Percentiles rank a stretch among this genome's conserved stretches.
phyloP scores from a whole-genome alignment of 2,797 vertebrate genomes.

The Odontamblyopus lacepedii region DNA sequence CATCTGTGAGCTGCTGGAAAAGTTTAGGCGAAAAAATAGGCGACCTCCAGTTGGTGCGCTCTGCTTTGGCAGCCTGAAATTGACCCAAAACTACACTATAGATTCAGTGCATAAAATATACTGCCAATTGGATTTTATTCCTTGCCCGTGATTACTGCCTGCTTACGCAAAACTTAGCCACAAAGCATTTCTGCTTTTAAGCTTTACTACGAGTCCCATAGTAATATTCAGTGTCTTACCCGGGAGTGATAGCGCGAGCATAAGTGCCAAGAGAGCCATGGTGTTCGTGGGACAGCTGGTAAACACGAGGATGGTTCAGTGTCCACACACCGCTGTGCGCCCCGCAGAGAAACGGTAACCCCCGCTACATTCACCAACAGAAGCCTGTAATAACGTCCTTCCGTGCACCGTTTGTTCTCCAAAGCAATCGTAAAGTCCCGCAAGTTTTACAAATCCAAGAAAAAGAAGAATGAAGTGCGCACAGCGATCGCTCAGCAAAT shows the following conservation, averaged over 20 bases:
- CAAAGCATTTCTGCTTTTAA: not conserved
- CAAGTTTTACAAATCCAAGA: conserved; percentile 41
- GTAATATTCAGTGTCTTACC: conserved; percentile 52
- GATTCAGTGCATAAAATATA: not conserved
- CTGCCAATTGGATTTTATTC: not conserved
- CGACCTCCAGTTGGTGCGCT: not conserved
- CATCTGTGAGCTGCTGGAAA: conserved; percentile 17
- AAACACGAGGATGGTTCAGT: conserved; percentile 43
- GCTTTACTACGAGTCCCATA: not conserved
- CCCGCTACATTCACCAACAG: conserved; percentile 45
- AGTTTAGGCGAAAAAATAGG: conserved; percentile 12
- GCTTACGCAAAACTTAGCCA: not conserved
- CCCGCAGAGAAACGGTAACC: conserved; percentile 40
- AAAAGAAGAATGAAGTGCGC: conserved; percentile 24
- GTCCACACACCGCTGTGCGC: conserved; percentile 45
- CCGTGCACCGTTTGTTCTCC: conserved; percentile 11
- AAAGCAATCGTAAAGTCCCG: conserved; percentile 30
- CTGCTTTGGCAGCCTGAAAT: conserved; percentile 23
- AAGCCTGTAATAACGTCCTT: conserved; percentile 7
- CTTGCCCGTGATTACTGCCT: not conserved
- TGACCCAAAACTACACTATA: conserved; percentile 11
- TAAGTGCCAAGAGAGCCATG: conserved; percentile 68
- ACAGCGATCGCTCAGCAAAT: conserved; percentile 8
- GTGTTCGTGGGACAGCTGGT: conserved; percentile 32
- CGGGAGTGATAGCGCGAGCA: conserved; percentile 61